phyloP scores from a whole-genome alignment of 2,113 vertebrate genomes.

The Dolichotis patagonum region DNA sequence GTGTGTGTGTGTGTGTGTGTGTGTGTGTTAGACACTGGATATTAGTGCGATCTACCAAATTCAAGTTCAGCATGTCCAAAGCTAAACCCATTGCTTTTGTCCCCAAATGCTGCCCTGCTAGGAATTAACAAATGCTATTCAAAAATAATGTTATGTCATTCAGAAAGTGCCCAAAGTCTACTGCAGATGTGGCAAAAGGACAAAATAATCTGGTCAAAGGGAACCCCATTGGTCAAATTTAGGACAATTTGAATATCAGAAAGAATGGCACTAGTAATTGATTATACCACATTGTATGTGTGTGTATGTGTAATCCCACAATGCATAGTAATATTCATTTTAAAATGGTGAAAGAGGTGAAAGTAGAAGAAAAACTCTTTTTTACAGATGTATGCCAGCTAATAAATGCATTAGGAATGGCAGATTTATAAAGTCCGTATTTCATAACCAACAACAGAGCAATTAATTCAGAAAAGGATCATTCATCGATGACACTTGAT shows the following conservation, averaged over 20 bases:
- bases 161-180: background rate
- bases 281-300: background rate
- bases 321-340: background rate
- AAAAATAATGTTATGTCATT: conserved; percentile 39
- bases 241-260: background rate
- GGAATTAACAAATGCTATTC: background rate
- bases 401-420: conserved; percentile 30
- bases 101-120: background rate
- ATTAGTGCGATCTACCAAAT: background rate
- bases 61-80: conserved; percentile 48
- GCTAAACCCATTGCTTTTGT: background rate
- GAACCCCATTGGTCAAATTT: background rate
- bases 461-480: conserved; percentile 47
- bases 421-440: conserved; percentile 58
- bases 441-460: conserved; percentile 38
- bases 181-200: background rate
- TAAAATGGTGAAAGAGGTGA: background rate
- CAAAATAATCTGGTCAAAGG: background rate
- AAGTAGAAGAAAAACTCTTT: conserved; percentile 14
- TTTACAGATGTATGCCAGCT: conserved; percentile 31
- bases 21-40: background rate
- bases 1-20: background rate
- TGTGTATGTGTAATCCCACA: background rate
- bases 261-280: background rate
- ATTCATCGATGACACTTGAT: conserved; percentile 40